Evolutionary conservation across 2,888 invertebrate genomes (phyloP).

Genomic region (Unio delphinus): DNA sequence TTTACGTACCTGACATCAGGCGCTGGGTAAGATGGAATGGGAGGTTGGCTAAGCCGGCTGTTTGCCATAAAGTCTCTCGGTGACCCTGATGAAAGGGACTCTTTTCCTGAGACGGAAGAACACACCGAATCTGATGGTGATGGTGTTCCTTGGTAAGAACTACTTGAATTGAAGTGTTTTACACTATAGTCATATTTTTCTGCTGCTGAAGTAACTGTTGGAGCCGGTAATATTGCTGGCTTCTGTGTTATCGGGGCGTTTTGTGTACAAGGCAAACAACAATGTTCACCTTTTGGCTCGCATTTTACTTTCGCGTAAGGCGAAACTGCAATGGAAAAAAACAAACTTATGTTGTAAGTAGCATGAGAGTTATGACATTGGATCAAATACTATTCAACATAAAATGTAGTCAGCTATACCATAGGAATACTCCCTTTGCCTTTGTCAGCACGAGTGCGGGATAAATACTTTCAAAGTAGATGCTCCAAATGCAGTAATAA

Average conservation of each 20-base stretch:
- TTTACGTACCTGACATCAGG: no score
- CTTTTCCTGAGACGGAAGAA: slow-evolving; percentile 44
- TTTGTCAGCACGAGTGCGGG: no score
- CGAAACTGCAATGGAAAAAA: slow-evolving; percentile 25
- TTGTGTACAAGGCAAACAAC: slow-evolving; percentile 31
- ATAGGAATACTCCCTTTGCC: no score
- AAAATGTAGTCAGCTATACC: no score
- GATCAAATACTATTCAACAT: no score
- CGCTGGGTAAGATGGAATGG: no score
- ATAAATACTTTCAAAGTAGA: no score
- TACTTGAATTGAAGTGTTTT: slow-evolving; percentile 3
- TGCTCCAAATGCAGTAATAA: no score
- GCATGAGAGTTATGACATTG: no score
- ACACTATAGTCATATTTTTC: no score
- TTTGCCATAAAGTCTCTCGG: slow-evolving; percentile 13
- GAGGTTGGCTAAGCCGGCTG: no score
- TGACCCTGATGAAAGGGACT: slow-evolving; percentile 39
- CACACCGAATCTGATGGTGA: slow-evolving; percentile 44
- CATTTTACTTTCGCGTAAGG: slow-evolving; percentile 48
- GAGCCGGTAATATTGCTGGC: neutral
- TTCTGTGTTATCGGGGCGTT: slow-evolving; percentile 3
- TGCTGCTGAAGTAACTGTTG: no score
- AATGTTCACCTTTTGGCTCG: slow-evolving; percentile 34
- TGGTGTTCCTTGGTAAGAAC: slow-evolving; percentile 37
- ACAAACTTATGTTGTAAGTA: neutral